Evolutionary conservation across 1,140 invertebrate species (phyloP), one percentile per base, ranked within the genome.

Genomic region (Drosophila quadrilineata): DNA sequence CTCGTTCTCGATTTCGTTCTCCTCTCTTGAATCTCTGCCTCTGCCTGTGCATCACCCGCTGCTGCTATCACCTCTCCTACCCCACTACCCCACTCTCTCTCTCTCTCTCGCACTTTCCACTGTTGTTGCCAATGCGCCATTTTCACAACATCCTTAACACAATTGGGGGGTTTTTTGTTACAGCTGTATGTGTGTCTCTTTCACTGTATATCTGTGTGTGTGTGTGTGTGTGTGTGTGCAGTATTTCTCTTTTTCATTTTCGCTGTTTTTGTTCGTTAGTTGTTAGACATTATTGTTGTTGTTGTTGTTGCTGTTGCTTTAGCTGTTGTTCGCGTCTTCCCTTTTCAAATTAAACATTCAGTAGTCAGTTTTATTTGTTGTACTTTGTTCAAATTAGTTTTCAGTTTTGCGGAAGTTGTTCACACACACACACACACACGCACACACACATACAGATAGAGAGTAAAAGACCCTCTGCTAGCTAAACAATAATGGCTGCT

Each of bases 321-420:
- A 53, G 58, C 29, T 53, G 58, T 52, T 59, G 33, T 63, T 77
- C 38, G 71, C 71, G 64, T 63, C 65, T 82, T 76, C 79, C 71
- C 80, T 84, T 84, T 84, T 85, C 74, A 84, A 84, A 84, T 85
- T 84, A 85, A 84, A 84, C 79, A 84, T 84, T 84, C 79, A 85
- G 79, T 85, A 84, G 79, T 84, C 79, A 84, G 79, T 84, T 84
- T 79, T 85, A 84, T 84, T 84, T 84, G 79, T 84, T 84, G 79
- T 84, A 84, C 79, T 84, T 84, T 85, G 79, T 79, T 84, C 79
- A 84, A 84, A 84, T 84, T 84, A 84, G 79, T 84, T 84, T 84
- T 84, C 79, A 79, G 79, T 84, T 84, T 85, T 71, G 63, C 80
- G 74, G 74, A 84, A 85, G 74, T 75, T 85, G 68, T 75, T 56